Conservation (phyloP, 2,797 vertebrate genomes). For the Falco naumanni region DNA sequence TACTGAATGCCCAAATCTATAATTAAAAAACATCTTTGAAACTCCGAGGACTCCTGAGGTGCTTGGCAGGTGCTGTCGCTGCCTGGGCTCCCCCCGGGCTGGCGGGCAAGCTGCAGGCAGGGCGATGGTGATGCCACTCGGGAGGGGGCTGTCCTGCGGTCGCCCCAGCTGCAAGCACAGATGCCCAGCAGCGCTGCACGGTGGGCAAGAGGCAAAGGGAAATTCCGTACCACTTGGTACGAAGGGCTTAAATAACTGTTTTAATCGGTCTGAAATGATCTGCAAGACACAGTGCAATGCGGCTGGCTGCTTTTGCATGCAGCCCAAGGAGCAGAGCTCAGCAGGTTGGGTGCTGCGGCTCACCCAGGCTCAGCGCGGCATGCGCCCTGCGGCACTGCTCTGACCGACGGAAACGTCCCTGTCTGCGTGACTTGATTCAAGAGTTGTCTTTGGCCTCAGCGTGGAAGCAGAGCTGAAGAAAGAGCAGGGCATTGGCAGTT, state of each 20-base stretch:
- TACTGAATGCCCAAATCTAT: background rate
- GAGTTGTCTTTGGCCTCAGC: background rate
- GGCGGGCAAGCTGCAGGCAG: background rate
- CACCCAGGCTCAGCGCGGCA: background rate
- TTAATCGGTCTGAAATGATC: background rate
- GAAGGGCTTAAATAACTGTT: background rate
- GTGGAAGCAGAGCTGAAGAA: background rate
- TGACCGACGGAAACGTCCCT: background rate
- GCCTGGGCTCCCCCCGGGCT: background rate
- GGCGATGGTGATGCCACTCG: background rate
- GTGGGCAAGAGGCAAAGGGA: background rate
- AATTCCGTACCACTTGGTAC: background rate
- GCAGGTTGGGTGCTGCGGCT: background rate
- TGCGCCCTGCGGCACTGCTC: fast-evolving
- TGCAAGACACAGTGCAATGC: background rate
- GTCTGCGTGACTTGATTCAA: background rate
- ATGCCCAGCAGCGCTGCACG: background rate
- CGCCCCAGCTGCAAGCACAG: background rate
- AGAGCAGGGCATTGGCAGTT: background rate
- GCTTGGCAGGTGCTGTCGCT: background rate
- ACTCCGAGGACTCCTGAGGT: background rate
- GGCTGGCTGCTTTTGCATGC: background rate
- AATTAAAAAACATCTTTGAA: background rate
- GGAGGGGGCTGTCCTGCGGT: background rate
- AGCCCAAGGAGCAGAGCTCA: background rate